Percentiles rank a stretch among this genome's conserved stretches.
Evolutionary conservation across 2,888 invertebrate species (phyloP).

Genomic region (Drosophila meridionalis): DNA sequence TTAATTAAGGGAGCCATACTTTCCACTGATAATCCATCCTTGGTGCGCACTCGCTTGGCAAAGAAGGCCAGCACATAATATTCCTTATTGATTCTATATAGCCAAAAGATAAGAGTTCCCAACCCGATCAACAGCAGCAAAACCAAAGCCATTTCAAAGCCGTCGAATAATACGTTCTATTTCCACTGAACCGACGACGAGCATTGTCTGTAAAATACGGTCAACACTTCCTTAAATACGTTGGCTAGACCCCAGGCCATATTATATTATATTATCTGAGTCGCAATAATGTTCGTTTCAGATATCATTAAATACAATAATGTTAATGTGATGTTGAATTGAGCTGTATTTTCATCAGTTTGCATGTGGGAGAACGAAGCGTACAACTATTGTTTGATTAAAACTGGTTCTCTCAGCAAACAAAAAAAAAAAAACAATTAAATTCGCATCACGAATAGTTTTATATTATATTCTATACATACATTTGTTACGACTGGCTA

Average conservation of each 20-base stretch:
- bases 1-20: conserved; percentile 53
- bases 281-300: background rate
- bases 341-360: background rate
- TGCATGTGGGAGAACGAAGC: background rate
- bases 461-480: background rate
- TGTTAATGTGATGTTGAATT: background rate
- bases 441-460: background rate
- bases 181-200: background rate
- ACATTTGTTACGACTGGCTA: background rate
- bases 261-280: background rate
- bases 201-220: conserved; percentile 10
- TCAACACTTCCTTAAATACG: background rate
- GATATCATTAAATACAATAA: background rate
- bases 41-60: conserved; percentile 62
- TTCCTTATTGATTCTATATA: conserved; percentile 59
- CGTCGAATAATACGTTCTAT: background rate
- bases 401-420: background rate
- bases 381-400: background rate
- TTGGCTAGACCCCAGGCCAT: background rate
- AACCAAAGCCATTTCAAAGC: conserved; percentile 26
- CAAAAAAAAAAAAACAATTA: background rate
- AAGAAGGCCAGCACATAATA: conserved; percentile 61
- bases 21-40: conserved; percentile 70
- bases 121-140: conserved; percentile 45
- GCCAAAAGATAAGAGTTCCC: conserved; percentile 48